These are phyloP conservation scores for Scytalopus superciliaris DNA, from an alignment of 2,113 vertebrate species.

Conservation along the genomic window DNA sequence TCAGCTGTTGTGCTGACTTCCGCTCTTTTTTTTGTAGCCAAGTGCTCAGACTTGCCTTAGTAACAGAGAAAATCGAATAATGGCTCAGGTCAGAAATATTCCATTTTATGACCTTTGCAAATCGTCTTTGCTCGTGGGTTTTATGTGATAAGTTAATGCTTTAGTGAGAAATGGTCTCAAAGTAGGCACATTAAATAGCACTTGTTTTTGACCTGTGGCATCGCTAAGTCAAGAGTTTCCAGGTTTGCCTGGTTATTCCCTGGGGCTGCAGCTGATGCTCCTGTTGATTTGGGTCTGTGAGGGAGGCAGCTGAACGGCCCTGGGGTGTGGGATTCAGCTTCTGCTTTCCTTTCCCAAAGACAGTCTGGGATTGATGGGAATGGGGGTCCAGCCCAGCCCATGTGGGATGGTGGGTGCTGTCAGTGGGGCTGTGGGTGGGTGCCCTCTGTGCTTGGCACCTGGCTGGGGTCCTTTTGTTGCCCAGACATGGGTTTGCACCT, in stretches of 20 bases:
- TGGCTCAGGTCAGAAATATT: not conserved
- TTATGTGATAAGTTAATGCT: constrained; percentile 7
- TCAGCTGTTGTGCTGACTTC: not conserved
- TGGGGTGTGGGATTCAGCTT: not conserved
- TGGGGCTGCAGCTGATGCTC: not conserved
- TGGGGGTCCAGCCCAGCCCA: fast-evolving
- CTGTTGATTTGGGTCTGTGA: not conserved
- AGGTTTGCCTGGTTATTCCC: not conserved
- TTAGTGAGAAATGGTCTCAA: not conserved
- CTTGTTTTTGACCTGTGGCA: not conserved
- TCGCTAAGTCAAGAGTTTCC: not conserved
- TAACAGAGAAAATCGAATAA: not conserved
- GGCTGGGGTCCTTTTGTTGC: not conserved
- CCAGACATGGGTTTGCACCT: fast-evolving
- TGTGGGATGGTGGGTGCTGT: fast-evolving
- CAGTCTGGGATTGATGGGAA: fast-evolving
- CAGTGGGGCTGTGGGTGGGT: fast-evolving
- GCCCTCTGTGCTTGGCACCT: fast-evolving
- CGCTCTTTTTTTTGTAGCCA: not conserved
- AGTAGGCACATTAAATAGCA: not conserved
- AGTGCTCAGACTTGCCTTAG: not conserved
- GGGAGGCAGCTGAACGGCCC: not conserved
- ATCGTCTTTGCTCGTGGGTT: not conserved
- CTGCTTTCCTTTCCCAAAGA: not conserved
- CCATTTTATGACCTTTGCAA: constrained; percentile 11